These are phyloP conservation scores for Arnoldichthys spilopterus DNA, from an alignment of 2,797 vertebrate species.

Conservation along the genomic window DNA sequence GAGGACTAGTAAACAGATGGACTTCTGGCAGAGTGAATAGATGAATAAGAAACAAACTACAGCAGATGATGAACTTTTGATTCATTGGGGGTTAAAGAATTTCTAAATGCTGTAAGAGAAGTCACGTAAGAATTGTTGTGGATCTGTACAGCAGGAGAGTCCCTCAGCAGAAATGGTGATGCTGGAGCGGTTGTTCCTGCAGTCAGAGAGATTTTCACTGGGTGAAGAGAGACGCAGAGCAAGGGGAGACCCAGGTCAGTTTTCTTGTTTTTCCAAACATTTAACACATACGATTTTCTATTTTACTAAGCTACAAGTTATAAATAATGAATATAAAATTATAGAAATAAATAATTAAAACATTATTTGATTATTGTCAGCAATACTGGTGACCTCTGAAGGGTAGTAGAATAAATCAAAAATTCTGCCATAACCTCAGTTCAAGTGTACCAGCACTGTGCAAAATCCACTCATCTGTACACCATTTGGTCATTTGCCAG, in stretches of 20 bases:
- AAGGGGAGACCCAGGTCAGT: conserved; percentile 78
- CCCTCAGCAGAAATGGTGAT: conserved; percentile 86
- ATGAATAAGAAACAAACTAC: background rate
- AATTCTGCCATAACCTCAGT: background rate
- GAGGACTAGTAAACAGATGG: background rate
- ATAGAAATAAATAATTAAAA: too few species aligned
- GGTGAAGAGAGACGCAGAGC: conserved; percentile 76
- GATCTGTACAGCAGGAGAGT: conserved; percentile 76
- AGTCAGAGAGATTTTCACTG: conserved; percentile 78
- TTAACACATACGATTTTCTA: too few species aligned
- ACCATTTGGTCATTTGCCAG: conserved; percentile 61
- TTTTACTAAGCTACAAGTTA: too few species aligned
- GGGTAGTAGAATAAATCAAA: too few species aligned
- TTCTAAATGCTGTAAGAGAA: background rate
- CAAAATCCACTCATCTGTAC: conserved; percentile 8
- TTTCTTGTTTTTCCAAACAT: background rate
- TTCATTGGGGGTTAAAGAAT: background rate
- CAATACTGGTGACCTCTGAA: too few species aligned
- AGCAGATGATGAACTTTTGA: background rate
- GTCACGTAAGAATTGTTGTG: background rate
- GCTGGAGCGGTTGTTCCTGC: conserved; percentile 84
- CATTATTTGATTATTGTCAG: too few species aligned
- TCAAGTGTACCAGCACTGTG: conserved; percentile 16
- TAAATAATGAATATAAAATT: too few species aligned
- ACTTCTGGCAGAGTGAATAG: background rate